These are phyloP conservation scores for Cichlasoma orientale DNA, from an alignment of 2,797 vertebrate genomes.

Conservation along the genomic window DNA sequence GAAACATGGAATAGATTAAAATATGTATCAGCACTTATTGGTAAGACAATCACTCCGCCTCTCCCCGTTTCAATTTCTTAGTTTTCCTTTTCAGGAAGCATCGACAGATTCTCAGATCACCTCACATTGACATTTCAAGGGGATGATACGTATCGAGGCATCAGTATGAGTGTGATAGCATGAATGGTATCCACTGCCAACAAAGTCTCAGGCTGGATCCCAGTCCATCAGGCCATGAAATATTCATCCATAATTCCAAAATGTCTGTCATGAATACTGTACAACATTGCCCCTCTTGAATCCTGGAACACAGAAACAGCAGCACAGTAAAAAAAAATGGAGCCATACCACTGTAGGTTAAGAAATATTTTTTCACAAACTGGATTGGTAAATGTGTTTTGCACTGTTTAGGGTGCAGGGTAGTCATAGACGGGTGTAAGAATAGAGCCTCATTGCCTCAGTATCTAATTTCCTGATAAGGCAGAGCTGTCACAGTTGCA, in stretches of 20 bases:
- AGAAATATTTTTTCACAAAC: not conserved
- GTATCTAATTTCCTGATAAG: slow-evolving; percentile 50
- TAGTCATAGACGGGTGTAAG: slow-evolving; percentile 9
- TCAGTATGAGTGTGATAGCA: slow-evolving; percentile 50
- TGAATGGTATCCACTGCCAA: slow-evolving; percentile 58
- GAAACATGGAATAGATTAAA: slow-evolving; percentile 58
- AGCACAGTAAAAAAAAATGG: not conserved
- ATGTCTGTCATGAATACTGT: slow-evolving; percentile 67
- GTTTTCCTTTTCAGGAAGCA: slow-evolving; percentile 71
- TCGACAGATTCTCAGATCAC: slow-evolving; percentile 68
- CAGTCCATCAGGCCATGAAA: slow-evolving; percentile 74
- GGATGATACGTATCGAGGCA: slow-evolving; percentile 56
- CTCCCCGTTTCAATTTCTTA: slow-evolving; percentile 61
- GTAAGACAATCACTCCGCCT: slow-evolving; percentile 76
- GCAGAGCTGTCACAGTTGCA: slow-evolving; percentile 31
- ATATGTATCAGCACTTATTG: slow-evolving; percentile 75
- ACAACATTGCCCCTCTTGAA: slow-evolving; percentile 28
- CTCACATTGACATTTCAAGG: slow-evolving; percentile 70
- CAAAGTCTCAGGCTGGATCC: slow-evolving; percentile 52
- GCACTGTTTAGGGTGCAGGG: slow-evolving; percentile 12
- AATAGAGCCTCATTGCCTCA: slow-evolving; percentile 21
- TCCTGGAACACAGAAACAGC: slow-evolving; percentile 17
- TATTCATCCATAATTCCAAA: slow-evolving; percentile 74
- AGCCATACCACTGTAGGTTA: not conserved
- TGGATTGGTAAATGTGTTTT: slow-evolving; percentile 15